A percentile compares a stretch with the other conserved stretches of the same genome.
phyloP scores from a whole-genome alignment of 1,140 invertebrate genomes.

The Aphidius ervi region DNA sequence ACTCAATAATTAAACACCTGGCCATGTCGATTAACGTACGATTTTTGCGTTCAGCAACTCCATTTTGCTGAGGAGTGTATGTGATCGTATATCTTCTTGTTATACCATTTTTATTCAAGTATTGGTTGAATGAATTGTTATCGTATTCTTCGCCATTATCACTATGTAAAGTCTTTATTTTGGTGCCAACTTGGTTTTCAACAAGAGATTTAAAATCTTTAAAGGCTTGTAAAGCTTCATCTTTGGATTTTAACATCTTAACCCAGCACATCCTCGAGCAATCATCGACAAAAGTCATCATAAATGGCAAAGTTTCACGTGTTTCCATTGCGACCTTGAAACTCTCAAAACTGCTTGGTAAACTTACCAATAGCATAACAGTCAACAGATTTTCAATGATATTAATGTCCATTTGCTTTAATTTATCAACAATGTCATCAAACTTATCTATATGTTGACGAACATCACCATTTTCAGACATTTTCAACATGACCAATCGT shows the following conservation, averaged over 20 bases:
- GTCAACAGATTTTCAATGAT: conserved; percentile 25
- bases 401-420: conserved; percentile 26
- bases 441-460: conserved; percentile 28
- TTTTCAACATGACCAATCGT: background rate
- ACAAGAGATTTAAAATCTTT: conserved; percentile 31
- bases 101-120: conserved; percentile 22
- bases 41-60: conserved; percentile 25
- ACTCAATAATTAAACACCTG: conserved; percentile 33
- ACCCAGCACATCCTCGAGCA: conserved; percentile 39
- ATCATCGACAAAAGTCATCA: conserved; percentile 49
- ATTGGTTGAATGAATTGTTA: conserved; percentile 26
- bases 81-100: conserved; percentile 11
- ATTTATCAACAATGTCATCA: conserved; percentile 29
- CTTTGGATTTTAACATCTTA: conserved; percentile 44
- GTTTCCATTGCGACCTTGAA: conserved; percentile 29
- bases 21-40: conserved; percentile 37
- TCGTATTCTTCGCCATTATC: conserved; percentile 33
- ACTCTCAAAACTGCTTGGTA: conserved; percentile 27
- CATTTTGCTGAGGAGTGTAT: conserved; percentile 19
- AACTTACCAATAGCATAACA: conserved; percentile 27
- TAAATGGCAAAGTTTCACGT: conserved; percentile 36
- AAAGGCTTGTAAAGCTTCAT: conserved; percentile 33
- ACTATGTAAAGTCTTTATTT: conserved; percentile 24
- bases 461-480: conserved; percentile 25
- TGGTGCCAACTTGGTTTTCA: conserved; percentile 34